Evolutionary conservation across 2,888 invertebrate species (phyloP), one percentile per base, ranked within the genome.

Genomic region (Trichogramma evanescens): DNA sequence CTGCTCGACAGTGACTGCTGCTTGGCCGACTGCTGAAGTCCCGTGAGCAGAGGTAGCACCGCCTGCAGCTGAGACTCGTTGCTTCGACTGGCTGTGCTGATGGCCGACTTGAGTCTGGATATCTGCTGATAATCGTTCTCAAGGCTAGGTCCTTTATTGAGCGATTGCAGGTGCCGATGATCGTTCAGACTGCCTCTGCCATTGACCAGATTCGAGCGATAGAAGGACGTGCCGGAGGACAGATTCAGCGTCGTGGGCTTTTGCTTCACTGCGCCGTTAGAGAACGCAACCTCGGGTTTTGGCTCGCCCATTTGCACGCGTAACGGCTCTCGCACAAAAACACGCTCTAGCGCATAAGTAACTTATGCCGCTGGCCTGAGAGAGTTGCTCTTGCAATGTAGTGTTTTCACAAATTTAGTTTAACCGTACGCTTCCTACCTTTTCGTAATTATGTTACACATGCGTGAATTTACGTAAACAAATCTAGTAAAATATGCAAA

Each of bases 271-370:
- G 74, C 74, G 73, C 76, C 75, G 74, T 75, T 74, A 62, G 74
- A 70, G 73, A 74, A 73, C 72, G 74, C 70, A 63, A 72, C 66
- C 58, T 72, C 74, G 65, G 76, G 68, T 65, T 73, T 75, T 69
- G 76, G 76, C 63, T 77, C 76, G 72, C 75, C 76, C 77, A 77
- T 77, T 77, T 76, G 76, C 70, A 62, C 63, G 59, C 26, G 26
- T 26, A 26, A 26, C 26, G 26, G 26, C 26, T 26, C 26, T 26
- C 26, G 26, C 26, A 26, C 26, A 26, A 26, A 26, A 26, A 26
- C 26, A 26, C 26, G 26, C 26, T 26, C 26, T 26, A 26, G 26
- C 26, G 26, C 26, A 26, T 26, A 26, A 26, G 26, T 26, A 26
- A 26, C 26, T 26, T 26, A 26, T 26, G 26, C 26, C 26, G 26